phyloP scores from a whole-genome alignment of 2,113 vertebrate species.

The Mirounga angustirostris region DNA sequence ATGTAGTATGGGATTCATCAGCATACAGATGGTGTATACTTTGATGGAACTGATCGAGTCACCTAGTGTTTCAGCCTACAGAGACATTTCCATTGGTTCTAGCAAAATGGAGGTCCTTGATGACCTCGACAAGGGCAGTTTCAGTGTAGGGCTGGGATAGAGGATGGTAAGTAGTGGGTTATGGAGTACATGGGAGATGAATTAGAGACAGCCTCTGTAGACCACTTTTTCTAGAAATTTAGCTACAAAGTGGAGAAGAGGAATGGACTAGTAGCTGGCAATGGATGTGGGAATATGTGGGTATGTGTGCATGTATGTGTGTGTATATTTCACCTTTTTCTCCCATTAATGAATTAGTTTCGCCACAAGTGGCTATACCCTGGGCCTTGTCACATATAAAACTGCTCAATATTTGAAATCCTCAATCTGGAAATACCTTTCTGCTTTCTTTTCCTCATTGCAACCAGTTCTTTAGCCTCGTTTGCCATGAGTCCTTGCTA shows the following conservation, averaged over 20 bases:
- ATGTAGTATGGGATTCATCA: not conserved
- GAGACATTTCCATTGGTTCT: not conserved
- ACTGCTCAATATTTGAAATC: not conserved
- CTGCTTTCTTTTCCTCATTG: not conserved
- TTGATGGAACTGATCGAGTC: not conserved
- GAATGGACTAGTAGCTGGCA: not conserved
- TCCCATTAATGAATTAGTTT: not conserved
- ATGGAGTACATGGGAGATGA: not conserved
- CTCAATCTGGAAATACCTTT: not conserved
- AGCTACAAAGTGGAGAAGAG: not conserved
- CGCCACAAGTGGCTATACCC: not conserved
- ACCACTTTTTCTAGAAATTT: not conserved
- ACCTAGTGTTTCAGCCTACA: not conserved
- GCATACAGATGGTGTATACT: not conserved
- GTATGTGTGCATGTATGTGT: not conserved
- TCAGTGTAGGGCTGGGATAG: not conserved
- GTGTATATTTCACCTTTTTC: not conserved
- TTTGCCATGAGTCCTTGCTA: not conserved
- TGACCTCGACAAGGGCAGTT: not conserved
- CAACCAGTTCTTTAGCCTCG: not conserved
- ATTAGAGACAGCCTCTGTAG: not conserved
- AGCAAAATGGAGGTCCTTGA: not conserved
- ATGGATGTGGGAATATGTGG: not conserved
- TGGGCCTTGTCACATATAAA: not conserved
- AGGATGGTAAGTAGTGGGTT: not conserved